Percentiles rank a stretch among this genome's conserved stretches.
Evolutionary conservation across 2,888 invertebrate species (phyloP).

Genomic region (Willowsia nigromaculata): DNA sequence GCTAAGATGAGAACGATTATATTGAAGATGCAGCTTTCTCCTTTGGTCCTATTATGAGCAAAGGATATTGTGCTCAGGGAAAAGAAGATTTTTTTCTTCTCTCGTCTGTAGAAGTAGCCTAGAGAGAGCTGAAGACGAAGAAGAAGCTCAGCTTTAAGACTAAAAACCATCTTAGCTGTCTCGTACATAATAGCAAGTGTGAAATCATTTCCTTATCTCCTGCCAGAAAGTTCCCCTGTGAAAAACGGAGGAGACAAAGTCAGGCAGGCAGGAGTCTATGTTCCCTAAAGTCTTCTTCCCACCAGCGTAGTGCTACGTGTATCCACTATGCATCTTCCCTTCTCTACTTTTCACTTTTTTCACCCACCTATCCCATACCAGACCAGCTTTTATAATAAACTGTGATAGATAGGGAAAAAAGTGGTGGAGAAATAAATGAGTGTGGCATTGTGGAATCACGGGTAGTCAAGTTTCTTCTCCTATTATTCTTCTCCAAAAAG

Average conservation of each 20-base stretch:
- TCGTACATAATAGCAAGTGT: constrained; percentile 70
- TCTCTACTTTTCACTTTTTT: neutral
- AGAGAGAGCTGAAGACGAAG: neutral
- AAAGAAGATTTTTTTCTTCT: constrained; percentile 1
- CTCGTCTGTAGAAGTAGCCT: too few species aligned
- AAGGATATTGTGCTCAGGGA: neutral
- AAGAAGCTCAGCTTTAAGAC: constrained; percentile 36
- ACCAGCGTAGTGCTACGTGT: neutral
- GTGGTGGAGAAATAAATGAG: constrained; percentile 21
- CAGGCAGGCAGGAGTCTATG: neutral
- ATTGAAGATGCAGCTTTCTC: neutral
- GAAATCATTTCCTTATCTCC: constrained; percentile 70
- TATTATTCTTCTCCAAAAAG: neutral
- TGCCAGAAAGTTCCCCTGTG: constrained; percentile 62
- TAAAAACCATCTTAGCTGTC: constrained; percentile 68
- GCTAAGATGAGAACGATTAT: constrained; percentile 10
- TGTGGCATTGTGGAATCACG: neutral
- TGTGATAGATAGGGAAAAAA: constrained; percentile 14
- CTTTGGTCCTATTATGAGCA: neutral
- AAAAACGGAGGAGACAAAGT: constrained; percentile 50
- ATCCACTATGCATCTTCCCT: too few species aligned
- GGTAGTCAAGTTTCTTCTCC: neutral
- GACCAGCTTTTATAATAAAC: neutral
- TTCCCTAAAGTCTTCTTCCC: neutral
- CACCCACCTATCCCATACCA: neutral